Base-by-base conservation (phyloP, 2,888 invertebrate genomes). In the Drosophila tripunctata region DNA sequence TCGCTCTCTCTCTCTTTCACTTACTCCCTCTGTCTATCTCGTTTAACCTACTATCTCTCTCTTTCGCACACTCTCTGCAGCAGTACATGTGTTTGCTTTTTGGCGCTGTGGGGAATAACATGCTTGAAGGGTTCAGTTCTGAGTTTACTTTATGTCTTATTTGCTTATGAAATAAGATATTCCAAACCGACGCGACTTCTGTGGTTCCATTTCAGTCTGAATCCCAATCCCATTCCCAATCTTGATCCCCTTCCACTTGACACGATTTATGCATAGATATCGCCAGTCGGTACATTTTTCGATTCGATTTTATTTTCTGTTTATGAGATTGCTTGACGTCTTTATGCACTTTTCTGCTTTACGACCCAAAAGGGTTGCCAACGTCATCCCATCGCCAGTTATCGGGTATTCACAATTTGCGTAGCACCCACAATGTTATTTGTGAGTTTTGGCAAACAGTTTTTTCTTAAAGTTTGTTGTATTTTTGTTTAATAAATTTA, bases 121-220 rank as follows among this genome's bases (percentile, higher is more conserved):
- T 61, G 74, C 56, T 52, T 8, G 47, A 47, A 69, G 70, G 81
- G 58, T 75, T 78, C 64, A 48, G 40, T 57, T 44, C 43, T 21
- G 61, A 57, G 87, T 80, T 75, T 70, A 75, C 68, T 84, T 84
- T 78, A 88, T 84, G 70, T 87, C 83, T 84, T 84, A 84, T 84
- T 84, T 84, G 87, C 72, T 84, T 84, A 87, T 88, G 83, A 84
- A 84, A 84, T 77, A 88, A 87, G 83, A 84, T 84, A 84, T 84
- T 71, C 67, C 45, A 57, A 45, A 52, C 60, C 24, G 65, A 17
- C 71, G 56, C 47, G 48, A 21, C 48, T 55, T 44, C 68, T 56
- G 70, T 38, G 57, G 47, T 38, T 61, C 36, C 40, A 41, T 12
- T 17, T 35, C 47, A 48, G 14, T 47, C 57, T 10, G 51, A 51